Percentiles rank a stretch among this genome's conserved stretches.
Conservation (phyloP, 2,113 vertebrate genomes). For the Ammospiza nelsoni region DNA sequence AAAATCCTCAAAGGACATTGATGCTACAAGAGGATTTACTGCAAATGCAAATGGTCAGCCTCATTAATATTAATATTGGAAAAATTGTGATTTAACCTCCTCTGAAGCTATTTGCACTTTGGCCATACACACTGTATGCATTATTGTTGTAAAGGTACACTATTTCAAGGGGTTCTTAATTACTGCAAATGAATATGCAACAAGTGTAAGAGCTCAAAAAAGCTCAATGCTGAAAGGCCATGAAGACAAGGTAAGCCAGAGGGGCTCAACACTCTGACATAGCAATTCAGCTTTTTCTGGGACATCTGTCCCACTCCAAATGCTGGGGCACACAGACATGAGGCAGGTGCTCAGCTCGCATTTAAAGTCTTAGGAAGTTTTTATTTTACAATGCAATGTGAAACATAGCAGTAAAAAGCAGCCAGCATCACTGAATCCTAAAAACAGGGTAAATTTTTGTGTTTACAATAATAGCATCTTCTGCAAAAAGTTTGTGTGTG, state of each 20-base stretch:
- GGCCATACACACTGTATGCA: not conserved
- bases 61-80: constrained; percentile 37
- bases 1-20: constrained; percentile 13
- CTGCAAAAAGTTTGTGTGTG: not conserved
- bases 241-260: not conserved
- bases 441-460: not conserved
- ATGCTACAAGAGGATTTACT: not conserved
- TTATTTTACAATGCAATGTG: not conserved
- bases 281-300: not conserved
- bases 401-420: not conserved
- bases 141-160: not conserved
- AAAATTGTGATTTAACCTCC: constrained; percentile 12
- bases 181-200: not conserved
- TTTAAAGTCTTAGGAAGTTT: not conserved
- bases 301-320: not conserved
- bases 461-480: not conserved
- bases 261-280: not conserved
- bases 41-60: not conserved
- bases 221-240: not conserved
- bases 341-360: not conserved
- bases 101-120: constrained; percentile 16
- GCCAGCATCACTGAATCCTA: not conserved
- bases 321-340: not conserved
- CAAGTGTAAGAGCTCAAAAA: not conserved
- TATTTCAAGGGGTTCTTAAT: constrained; percentile 15